A percentile compares a stretch with the other conserved stretches of the same genome.
Evolutionary conservation across 2,113 vertebrate genomes (phyloP).

Genomic region (Stigmatopora nigra): DNA sequence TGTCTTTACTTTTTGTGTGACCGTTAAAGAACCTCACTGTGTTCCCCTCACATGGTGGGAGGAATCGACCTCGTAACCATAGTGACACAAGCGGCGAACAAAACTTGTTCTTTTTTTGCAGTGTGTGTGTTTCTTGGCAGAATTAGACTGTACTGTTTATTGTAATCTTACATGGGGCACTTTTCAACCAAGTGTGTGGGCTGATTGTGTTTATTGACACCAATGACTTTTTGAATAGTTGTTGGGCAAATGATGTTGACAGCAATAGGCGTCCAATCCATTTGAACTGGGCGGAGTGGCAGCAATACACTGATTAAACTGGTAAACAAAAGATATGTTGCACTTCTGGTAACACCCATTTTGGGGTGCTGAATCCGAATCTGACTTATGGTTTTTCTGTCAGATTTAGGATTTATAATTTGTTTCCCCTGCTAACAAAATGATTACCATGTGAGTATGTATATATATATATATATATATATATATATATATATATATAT

Average conservation of each 20-base stretch:
- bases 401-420: no score
- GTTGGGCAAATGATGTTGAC: not conserved
- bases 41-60: slow-evolving; percentile 37
- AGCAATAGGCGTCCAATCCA: no score
- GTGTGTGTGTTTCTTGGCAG: slow-evolving; percentile 68
- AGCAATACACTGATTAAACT: no score
- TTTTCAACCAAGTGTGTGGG: slow-evolving; percentile 33
- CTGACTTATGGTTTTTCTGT: no score
- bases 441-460: no score
- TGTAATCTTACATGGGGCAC: slow-evolving; percentile 53
- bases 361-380: no score
- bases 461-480: no score
- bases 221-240: not conserved
- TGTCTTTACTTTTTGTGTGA: slow-evolving; percentile 13
- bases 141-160: slow-evolving; percentile 79
- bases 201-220: slow-evolving; percentile 5
- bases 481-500: no score
- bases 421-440: no score
- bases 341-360: no score
- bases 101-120: slow-evolving; percentile 44
- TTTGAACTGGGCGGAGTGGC: no score
- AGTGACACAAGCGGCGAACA: slow-evolving; percentile 43
- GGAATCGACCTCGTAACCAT: slow-evolving; percentile 47
- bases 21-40: slow-evolving; percentile 46
- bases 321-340: no score